Percentiles rank a stretch among this genome's conserved stretches.
phyloP scores from a whole-genome alignment of 2,888 invertebrate genomes.

The Pseudococcus jackbeardsleyi region DNA sequence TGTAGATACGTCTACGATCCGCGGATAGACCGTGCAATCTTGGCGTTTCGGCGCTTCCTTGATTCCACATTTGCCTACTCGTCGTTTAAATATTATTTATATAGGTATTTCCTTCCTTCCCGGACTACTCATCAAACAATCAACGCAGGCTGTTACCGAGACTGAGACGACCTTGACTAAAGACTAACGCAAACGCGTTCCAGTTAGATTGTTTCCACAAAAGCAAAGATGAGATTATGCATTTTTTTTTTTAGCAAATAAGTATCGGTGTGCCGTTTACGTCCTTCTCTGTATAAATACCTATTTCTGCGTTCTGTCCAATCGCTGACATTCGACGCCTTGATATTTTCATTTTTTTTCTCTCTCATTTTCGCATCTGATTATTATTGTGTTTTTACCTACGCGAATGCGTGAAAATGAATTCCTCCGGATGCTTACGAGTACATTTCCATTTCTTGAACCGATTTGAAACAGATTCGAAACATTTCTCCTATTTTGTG shows the following conservation, averaged over 20 bases:
- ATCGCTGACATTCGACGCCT: no score
- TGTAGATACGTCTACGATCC: background rate
- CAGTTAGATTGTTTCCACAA: slow-evolving; percentile 4
- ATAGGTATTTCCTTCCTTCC: background rate
- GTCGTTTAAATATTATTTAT: background rate
- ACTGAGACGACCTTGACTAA: slow-evolving; percentile 31
- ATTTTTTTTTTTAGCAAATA: background rate
- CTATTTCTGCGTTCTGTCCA: no score
- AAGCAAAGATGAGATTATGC: background rate
- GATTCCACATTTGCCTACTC: background rate
- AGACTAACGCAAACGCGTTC: background rate
- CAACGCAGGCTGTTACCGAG: background rate
- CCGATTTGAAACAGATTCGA: no score
- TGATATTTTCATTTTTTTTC: no score
- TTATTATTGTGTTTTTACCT: no score
- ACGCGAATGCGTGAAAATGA: no score
- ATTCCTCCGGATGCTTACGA: no score
- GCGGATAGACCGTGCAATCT: no score
- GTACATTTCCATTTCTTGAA: no score
- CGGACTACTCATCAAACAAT: background rate
- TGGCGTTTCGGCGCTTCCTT: slow-evolving; percentile 2
- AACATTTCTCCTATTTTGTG: no score
- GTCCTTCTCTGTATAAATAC: no score
- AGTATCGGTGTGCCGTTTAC: background rate
- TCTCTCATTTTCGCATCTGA: no score